Conservation (phyloP, 2,113 vertebrate species). For the Pelecanus crispus region DNA sequence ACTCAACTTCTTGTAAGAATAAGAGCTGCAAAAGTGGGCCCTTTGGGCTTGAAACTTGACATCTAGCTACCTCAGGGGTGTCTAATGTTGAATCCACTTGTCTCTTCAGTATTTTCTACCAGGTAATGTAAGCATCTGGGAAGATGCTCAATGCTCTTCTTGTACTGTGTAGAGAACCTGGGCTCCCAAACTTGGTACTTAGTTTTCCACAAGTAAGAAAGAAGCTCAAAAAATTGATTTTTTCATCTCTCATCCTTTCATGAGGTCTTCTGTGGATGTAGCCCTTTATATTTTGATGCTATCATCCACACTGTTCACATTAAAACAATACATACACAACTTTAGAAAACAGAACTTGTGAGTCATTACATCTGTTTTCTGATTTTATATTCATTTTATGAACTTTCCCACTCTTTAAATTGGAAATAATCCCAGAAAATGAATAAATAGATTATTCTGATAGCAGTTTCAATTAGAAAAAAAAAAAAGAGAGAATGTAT, state of each 20-base stretch:
- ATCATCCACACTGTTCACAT: neutral
- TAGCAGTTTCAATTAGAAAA: neutral
- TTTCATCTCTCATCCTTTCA: neutral
- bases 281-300: neutral
- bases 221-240: neutral
- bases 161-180: neutral
- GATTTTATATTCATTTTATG: neutral
- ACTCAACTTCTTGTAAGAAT: neutral
- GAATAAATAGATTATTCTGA: neutral
- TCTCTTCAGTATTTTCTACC: neutral
- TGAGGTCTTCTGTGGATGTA: neutral
- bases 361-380: neutral
- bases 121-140: neutral
- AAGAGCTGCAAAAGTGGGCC: neutral
- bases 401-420: neutral
- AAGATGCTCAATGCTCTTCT: neutral
- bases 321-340: neutral
- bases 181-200: neutral
- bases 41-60: neutral
- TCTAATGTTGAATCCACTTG: neutral
- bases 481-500: neutral
- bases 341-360: neutral
- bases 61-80: neutral
- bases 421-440: slow-evolving; percentile 19
- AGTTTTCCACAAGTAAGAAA: neutral